Percentiles rank a stretch among this genome's conserved stretches.
phyloP scores from a whole-genome alignment of 1,140 invertebrate species.

The Hypsibius dujardini region DNA sequence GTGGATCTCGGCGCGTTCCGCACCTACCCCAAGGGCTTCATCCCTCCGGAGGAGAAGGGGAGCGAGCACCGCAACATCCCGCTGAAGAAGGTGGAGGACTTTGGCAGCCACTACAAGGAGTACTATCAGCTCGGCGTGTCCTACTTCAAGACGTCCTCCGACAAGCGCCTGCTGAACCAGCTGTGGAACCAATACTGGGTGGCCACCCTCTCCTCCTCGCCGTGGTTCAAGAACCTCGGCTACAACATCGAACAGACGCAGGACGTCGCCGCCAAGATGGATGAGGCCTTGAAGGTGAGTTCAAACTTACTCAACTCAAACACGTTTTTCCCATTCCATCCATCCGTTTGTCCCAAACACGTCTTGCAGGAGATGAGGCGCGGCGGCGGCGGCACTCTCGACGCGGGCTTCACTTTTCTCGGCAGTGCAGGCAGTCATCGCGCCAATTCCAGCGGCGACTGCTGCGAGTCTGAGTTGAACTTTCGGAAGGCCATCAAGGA shows the following conservation, averaged over 20 bases:
- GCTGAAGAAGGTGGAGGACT: slow-evolving; percentile 98
- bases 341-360: no score
- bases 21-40: slow-evolving; percentile 96
- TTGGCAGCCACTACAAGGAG: slow-evolving; percentile 97
- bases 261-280: slow-evolving; percentile 4
- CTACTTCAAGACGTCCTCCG: slow-evolving; percentile 91
- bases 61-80: slow-evolving; percentile 99
- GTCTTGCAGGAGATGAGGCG: not conserved
- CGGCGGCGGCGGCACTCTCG: no score
- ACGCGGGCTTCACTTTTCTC: no score
- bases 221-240: slow-evolving; percentile 13
- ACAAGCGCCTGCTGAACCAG: slow-evolving; percentile 74
- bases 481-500: slow-evolving; percentile 1
- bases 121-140: slow-evolving; percentile 95
- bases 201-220: slow-evolving; percentile 81
- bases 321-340: no score
- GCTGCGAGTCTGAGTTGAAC: not conserved
- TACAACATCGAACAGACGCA: slow-evolving; percentile 17
- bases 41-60: slow-evolving; percentile 92
- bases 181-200: slow-evolving; percentile 99
- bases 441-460: not conserved
- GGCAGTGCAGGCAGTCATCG: not conserved
- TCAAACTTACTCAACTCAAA: no score
- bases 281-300: not conserved
- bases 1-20: slow-evolving; percentile 97